Base-by-base conservation (phyloP, 35 echinoderm and acorn worm species). In the Apostichopus parvimensis region DNA sequence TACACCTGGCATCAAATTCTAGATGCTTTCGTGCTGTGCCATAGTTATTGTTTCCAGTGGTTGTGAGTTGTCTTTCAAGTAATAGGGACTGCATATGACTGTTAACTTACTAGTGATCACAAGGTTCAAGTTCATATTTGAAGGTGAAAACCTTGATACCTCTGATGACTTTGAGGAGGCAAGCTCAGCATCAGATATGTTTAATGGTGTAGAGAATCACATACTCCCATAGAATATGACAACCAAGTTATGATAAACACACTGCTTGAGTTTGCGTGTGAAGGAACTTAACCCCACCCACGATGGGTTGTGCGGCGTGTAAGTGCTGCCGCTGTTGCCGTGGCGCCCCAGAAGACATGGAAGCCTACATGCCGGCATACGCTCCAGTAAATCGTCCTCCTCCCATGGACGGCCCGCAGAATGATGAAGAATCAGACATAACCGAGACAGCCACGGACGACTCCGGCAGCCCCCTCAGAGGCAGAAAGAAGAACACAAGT, bases 321-420 rank as follows among this genome's bases (percentile, higher is more conserved):
- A 91, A 91, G 54, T 94, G 93, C 73, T 93, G 92, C 52, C 82
- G 92, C 58, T 94, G 93, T 80, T 91, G 89, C 80, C 91, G 91
- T 25, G 93, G 87, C 52, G 59, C 88, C 78, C 87, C 78, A 8
- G 93, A 94, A 24, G 93, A 94, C 93, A 91, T 94, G 77, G 88
- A 79, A 11, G 12, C 78, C 9, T 94, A 88, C 89, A 94, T 94
- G 18, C 86, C 88, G n/a, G 89, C 87, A 6, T 91, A 94, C 17
- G 93, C 93, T 56, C 93, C 93, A 7, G 82, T 86, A 15, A 84
- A 61, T 26, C 93, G 81, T 13, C 93, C 93, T 53, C 87, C 55
- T 9, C 64, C 93, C 25, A 66, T 17, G 8, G 56, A 11, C 77
- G 78, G 9, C 77, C 77, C 1, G 5, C 9, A 21, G 76, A 28